Conservation (phyloP, 2,888 invertebrate genomes). For the Drosophila tanythrix region DNA sequence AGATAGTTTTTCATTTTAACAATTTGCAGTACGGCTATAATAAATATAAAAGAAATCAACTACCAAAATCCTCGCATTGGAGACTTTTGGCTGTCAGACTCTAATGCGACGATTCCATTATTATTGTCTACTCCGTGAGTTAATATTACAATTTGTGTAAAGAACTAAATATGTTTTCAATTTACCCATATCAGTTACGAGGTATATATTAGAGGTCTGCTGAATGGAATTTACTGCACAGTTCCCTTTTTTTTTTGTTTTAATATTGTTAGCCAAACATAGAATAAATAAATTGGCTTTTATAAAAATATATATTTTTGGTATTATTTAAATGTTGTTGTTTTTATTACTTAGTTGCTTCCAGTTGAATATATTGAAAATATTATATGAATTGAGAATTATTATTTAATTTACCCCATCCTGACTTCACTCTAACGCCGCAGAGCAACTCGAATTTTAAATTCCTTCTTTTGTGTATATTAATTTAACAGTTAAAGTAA, state of each 20-base stretch:
- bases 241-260: background rate
- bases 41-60: background rate
- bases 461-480: background rate
- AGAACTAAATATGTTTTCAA: background rate
- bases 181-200: conserved; percentile 36
- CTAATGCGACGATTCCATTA: conserved; percentile 4
- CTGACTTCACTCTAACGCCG: too few relatives aligned
- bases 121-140: conserved; percentile 41
- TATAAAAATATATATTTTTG: background rate
- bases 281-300: background rate
- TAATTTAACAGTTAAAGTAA: background rate
- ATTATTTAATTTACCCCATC: too few relatives aligned
- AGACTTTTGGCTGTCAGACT: conserved; percentile 33
- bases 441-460: too few relatives aligned
- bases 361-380: too few relatives aligned
- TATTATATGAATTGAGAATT: too few relatives aligned
- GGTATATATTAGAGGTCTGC: conserved; percentile 26
- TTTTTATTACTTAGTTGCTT: too few relatives aligned
- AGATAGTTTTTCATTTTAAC: background rate
- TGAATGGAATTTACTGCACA: background rate
- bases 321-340: background rate
- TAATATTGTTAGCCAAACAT: background rate
- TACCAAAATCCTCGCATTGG: conserved; percentile 3
- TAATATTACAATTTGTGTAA: conserved; percentile 11
- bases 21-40: background rate